Conservation (phyloP, 2,888 invertebrate species). For the Scaptomyza parva region DNA sequence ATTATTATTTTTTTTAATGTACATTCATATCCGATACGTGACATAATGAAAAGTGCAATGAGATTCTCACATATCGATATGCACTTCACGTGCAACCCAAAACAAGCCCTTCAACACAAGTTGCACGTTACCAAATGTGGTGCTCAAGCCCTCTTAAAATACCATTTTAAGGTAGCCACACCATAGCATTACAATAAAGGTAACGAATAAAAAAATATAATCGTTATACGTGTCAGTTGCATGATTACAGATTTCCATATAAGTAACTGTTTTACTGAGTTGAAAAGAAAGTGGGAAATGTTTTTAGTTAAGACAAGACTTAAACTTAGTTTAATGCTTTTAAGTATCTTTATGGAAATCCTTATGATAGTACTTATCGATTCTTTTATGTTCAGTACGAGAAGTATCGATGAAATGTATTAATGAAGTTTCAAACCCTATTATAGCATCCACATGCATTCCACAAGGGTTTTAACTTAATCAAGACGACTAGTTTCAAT, state of each 20-base stretch:
- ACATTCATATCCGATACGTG: slow-evolving; percentile 57
- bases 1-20: slow-evolving; percentile 17
- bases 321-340: no score
- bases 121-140: slow-evolving; percentile 37
- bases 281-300: slow-evolving; percentile 1
- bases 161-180: slow-evolving; percentile 13
- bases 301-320: no score
- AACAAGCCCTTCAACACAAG: slow-evolving; percentile 50
- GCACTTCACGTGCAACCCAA: slow-evolving; percentile 60
- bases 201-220: slow-evolving; percentile 22
- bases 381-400: no score
- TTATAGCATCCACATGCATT: no score
- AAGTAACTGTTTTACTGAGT: background rate
- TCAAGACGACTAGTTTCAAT: no score
- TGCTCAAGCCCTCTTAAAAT: slow-evolving; percentile 38
- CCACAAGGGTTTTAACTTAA: no score
- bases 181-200: slow-evolving; percentile 24
- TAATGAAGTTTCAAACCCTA: no score
- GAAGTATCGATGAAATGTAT: no score
- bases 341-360: no score
- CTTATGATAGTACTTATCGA: no score
- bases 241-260: slow-evolving; percentile 3
- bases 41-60: slow-evolving; percentile 47
- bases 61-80: slow-evolving; percentile 55
- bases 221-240: slow-evolving; percentile 32